These are phyloP conservation scores for Drosophila takahashii DNA, from an alignment of 1,140 invertebrate species.

Conservation along the genomic window DNA sequence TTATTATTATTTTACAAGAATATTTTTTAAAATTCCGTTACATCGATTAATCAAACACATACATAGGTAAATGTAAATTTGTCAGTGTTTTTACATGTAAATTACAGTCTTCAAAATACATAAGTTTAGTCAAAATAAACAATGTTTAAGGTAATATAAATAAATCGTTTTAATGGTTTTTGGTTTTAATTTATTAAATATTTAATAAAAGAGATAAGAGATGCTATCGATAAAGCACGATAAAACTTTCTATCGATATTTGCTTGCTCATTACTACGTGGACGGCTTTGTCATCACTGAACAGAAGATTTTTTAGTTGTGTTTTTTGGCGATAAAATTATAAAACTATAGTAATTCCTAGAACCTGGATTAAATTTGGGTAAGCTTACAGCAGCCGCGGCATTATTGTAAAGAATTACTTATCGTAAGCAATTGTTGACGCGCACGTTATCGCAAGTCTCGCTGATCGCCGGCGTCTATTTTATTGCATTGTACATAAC, in stretches of 20 bases:
- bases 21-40: too few relatives aligned
- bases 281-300: constrained; percentile 9
- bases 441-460: not conserved
- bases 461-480: constrained; percentile 16
- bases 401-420: not conserved
- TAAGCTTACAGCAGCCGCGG: not conserved
- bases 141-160: not conserved
- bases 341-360: not conserved
- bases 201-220: not conserved
- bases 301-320: not conserved
- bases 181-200: too few relatives aligned
- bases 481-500: not conserved
- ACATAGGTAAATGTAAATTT: not conserved
- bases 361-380: not conserved
- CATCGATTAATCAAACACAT: too few relatives aligned
- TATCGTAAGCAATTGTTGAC: not conserved
- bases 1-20: too few relatives aligned
- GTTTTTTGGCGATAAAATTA: not conserved
- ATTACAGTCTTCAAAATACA: not conserved
- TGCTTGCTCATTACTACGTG: not conserved
- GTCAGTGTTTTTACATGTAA: not conserved
- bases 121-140: not conserved
- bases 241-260: not conserved
- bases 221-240: constrained; percentile 16
- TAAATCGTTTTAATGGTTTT: too few relatives aligned